Conservation (phyloP, 2,888 invertebrate genomes). For the Trichogramma evanescens region DNA sequence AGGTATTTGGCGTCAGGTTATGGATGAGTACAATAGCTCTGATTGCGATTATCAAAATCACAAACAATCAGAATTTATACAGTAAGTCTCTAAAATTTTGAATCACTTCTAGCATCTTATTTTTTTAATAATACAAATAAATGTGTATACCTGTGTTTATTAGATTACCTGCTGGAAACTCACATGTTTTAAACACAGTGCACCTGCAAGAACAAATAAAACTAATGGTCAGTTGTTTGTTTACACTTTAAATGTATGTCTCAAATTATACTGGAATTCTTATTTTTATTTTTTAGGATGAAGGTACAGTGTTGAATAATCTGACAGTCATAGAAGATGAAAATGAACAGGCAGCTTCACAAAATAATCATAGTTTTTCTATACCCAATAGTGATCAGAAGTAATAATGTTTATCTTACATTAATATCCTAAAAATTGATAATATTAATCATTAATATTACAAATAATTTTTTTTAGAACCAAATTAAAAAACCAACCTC, state of each 20-base stretch:
- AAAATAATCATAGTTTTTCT: slow-evolving; percentile 24
- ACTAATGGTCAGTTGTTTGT: slow-evolving; percentile 33
- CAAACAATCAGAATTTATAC: slow-evolving; percentile 37
- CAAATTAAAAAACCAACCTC: slow-evolving; percentile 27
- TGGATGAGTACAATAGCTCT: slow-evolving; percentile 38
- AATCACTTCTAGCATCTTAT: background rate
- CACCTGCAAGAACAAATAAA: slow-evolving; percentile 39
- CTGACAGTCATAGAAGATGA: slow-evolving; percentile 33
- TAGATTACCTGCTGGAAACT: slow-evolving; percentile 40
- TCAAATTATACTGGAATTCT: background rate
- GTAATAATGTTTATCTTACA: background rate
- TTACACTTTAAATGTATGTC: slow-evolving; percentile 1
- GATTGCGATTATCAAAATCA: slow-evolving; percentile 41
- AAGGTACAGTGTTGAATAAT: slow-evolving; percentile 35
- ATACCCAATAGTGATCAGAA: slow-evolving; percentile 19
- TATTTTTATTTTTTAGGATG: slow-evolving; percentile 31
- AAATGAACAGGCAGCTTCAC: slow-evolving; percentile 16
- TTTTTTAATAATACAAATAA: background rate
- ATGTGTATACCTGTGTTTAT: slow-evolving; percentile 4
- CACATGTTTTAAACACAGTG: slow-evolving; percentile 41
- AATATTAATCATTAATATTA: background rate
- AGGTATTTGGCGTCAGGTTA: slow-evolving; percentile 44
- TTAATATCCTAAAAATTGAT: background rate
- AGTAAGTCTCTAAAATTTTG: slow-evolving; percentile 28
- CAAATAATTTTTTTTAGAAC: slow-evolving; percentile 24